Base-by-base conservation (phyloP, 2,113 vertebrate species). In the Carettochelys insculpta region DNA sequence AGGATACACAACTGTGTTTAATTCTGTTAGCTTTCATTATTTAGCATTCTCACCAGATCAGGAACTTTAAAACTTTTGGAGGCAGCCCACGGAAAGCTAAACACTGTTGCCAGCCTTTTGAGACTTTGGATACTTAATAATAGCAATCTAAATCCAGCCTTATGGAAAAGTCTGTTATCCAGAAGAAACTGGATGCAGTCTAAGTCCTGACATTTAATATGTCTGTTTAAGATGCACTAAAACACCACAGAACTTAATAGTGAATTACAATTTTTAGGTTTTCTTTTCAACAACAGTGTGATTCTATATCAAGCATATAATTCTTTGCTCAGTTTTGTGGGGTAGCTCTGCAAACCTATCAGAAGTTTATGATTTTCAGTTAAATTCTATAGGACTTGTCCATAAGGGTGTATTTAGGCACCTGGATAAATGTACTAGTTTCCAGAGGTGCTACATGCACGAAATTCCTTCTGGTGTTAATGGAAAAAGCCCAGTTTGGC, bases 1-100 rank as follows among this genome's bases (percentile, higher is more conserved):
- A 80, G 94, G 77, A 93, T 41, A 90, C 89, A 96, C 91, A 97
- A 97, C 94, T 97, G 92, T 93, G 79, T 94, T 96, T 95, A 95
- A 95, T 96, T 96, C 90, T 96, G 83, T 83, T 83, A 92, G 82
- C 85, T 97, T 95, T 94, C 65, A 83, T 81, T 95, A 91, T 96
- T 96, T 96, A 95, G 85, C 77, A 92, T 27, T 80, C 43, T 34
- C 92, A 87, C 87, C 92, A 96, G 89, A 91, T 92, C 95, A 95
- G 92, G 43, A 95, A 82, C 80, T 89, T 96, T 97, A 96, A 95
- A 80, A 93, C 81, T 88, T 94, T 80, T 90, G 14, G 41, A 86
- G 41, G 73, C 41, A 58, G 41, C 11, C 71, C 95, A 50, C 1
- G 78, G 85, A 92, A 96, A 95, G n/a, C 27, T 96, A 86, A 97